Conservation (phyloP, 2,888 invertebrate species). For the Beris chalybata region DNA sequence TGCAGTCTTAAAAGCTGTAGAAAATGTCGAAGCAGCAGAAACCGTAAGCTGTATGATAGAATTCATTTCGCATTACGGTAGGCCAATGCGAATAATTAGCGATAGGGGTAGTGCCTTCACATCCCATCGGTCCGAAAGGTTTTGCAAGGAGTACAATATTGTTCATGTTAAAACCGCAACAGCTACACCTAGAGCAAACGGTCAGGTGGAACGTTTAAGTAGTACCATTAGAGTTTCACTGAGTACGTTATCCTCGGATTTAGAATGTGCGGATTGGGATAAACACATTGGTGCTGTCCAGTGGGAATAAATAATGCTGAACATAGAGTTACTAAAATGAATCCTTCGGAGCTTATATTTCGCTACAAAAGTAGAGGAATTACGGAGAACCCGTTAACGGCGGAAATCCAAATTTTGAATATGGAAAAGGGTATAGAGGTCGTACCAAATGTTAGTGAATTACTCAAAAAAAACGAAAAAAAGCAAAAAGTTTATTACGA, state of each 20-base stretch:
- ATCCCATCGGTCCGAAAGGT: constrained; percentile 33
- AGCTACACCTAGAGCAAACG: constrained; percentile 36
- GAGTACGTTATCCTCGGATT: constrained; percentile 33
- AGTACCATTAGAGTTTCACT: constrained; percentile 36
- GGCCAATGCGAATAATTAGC: constrained; percentile 39
- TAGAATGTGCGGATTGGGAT: constrained; percentile 40
- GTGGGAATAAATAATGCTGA: constrained; percentile 38
- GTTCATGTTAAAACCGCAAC: constrained; percentile 40
- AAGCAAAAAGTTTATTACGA: too few species aligned
- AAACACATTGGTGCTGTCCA: constrained; percentile 36
- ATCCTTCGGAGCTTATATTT: constrained; percentile 1
- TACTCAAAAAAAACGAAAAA: too few species aligned
- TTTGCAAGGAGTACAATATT: constrained; percentile 35
- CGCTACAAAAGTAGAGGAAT: not conserved
- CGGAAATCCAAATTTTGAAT: constrained; percentile 1
- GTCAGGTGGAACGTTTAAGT: constrained; percentile 2
- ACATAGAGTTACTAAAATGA: constrained; percentile 38
- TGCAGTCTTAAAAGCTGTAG: not conserved
- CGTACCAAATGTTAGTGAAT: too few species aligned
- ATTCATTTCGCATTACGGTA: constrained; percentile 40
- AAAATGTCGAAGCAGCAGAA: not conserved
- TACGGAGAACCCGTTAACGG: not conserved
- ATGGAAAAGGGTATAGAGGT: not conserved
- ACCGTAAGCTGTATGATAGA: constrained; percentile 9
- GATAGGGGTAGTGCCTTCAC: constrained; percentile 41